Percentiles rank a stretch among this genome's conserved stretches.
Conservation (phyloP, 2,113 vertebrate species). For the Mesitornis unicolor region DNA sequence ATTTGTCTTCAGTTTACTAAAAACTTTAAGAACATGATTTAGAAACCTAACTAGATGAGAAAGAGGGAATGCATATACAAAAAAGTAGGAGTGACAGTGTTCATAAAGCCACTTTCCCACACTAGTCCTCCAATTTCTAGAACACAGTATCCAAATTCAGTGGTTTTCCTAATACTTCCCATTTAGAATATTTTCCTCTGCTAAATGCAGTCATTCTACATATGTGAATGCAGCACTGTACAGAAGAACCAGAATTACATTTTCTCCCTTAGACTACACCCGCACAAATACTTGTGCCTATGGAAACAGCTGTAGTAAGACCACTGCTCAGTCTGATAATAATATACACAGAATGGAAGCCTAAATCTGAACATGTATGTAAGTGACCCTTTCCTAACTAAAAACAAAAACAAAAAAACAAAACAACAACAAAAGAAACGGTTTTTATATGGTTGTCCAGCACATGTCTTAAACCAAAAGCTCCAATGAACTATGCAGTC, state of each 20-base stretch:
- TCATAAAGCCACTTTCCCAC: neutral
- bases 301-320: neutral
- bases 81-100: neutral
- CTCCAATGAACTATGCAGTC: neutral
- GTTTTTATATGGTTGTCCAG: neutral
- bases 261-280: neutral
- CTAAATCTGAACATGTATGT: neutral
- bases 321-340: neutral
- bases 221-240: accelerated
- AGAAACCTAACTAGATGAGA: neutral
- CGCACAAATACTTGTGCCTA: neutral
- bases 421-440: neutral
- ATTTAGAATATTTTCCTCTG: neutral
- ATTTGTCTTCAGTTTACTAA: neutral
- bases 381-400: neutral
- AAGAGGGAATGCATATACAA: neutral
- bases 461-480: neutral
- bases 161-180: neutral
- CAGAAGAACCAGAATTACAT: neutral
- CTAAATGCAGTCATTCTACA: neutral
- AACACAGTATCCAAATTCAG: neutral
- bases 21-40: neutral
- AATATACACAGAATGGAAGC: neutral
- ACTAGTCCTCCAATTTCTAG: neutral
- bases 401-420: neutral